phyloP scores from a whole-genome alignment of 2,797 vertebrate species.

The Dermochelys coriacea region DNA sequence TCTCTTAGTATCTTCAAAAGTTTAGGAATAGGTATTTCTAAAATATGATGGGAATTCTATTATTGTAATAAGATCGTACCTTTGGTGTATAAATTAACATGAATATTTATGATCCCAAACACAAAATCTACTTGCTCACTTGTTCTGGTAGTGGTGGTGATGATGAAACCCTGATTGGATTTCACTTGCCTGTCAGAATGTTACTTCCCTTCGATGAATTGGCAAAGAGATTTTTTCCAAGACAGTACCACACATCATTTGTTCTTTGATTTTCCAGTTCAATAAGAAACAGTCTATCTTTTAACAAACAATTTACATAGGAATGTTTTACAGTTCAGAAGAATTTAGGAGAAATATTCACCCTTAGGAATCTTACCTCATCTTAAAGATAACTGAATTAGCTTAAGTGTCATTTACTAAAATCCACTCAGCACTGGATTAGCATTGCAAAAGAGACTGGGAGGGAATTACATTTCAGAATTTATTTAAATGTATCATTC shows the following conservation, averaged over 20 bases:
- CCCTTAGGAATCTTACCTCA: accelerated
- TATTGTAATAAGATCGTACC: conserved; percentile 41
- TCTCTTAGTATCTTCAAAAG: background rate
- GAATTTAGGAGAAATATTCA: background rate
- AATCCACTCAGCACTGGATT: background rate
- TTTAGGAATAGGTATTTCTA: conserved; percentile 6
- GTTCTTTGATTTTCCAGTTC: background rate
- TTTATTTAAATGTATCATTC: accelerated
- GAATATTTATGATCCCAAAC: conserved; percentile 58
- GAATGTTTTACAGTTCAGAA: background rate
- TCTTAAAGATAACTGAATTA: accelerated
- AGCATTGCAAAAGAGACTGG: background rate
- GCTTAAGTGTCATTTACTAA: background rate
- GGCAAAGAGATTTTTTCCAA: conserved; percentile 5
- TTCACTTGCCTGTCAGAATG: conserved; percentile 50
- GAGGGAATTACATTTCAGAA: background rate
- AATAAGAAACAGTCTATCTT: background rate
- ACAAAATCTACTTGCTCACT: conserved; percentile 57
- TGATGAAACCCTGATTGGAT: conserved; percentile 60
- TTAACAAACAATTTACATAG: accelerated
- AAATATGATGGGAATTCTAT: background rate
- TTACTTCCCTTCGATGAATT: conserved; percentile 42
- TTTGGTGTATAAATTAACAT: conserved; percentile 10
- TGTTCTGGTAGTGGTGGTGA: conserved; percentile 27
- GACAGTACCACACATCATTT: background rate